Conservation (phyloP, 2,113 vertebrate genomes). For the Corythaeola cristata region DNA sequence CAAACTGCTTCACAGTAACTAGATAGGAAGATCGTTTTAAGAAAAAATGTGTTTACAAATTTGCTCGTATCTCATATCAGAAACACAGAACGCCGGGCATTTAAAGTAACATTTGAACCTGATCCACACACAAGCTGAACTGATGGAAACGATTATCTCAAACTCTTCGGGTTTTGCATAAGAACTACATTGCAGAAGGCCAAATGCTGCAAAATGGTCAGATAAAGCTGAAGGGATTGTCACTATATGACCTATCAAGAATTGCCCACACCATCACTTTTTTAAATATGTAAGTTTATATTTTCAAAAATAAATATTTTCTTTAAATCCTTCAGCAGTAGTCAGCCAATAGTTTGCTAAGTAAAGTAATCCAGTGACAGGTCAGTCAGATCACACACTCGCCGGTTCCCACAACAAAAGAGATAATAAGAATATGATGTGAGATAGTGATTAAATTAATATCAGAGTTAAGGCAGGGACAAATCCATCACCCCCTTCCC, state of each 20-base stretch:
- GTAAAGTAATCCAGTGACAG: not conserved
- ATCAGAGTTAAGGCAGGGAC: not conserved
- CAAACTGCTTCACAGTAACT: not conserved
- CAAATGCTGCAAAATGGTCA: not conserved
- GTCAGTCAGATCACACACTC: not conserved
- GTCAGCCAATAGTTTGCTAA: not conserved
- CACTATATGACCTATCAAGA: not conserved
- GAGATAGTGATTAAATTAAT: not conserved
- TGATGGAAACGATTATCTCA: not conserved
- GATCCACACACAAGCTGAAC: not conserved
- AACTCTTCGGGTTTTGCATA: not conserved
- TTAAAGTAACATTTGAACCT: not conserved
- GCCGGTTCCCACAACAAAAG: not conserved
- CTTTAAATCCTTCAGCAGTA: not conserved
- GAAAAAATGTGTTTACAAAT: not conserved
- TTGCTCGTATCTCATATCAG: not conserved
- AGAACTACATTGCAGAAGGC: not conserved
- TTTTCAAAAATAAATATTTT: not conserved
- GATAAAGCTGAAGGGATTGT: not conserved
- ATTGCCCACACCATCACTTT: not conserved
- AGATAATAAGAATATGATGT: not conserved
- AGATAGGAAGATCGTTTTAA: not conserved
- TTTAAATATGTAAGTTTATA: not conserved
- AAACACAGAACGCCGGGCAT: not conserved
- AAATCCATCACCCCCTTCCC: conserved; percentile 30